Base-by-base conservation (phyloP, 2,888 invertebrate species). In the Timandra comae region DNA sequence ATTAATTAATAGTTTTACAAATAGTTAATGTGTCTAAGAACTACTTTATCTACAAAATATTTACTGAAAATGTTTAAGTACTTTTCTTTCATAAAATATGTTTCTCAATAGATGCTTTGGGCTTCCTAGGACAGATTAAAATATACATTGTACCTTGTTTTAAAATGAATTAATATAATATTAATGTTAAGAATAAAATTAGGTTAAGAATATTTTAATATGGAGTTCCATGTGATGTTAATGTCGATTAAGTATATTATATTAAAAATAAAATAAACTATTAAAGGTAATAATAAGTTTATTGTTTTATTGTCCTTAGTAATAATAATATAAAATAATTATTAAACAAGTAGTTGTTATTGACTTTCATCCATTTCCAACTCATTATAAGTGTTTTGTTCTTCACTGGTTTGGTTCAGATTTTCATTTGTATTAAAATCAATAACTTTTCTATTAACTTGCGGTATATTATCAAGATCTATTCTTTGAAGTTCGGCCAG, bases 401-500 rank as follows among this genome's bases (percentile, higher is more conserved):
- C 59, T 29, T 64, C 59, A 40, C 50, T 29, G 2, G 56, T 45
- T 11, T 46, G 41, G 38, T 68, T 64, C 31, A 61, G 50, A 10
- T 58, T 56, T 11, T 39, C 44, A 4, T 53, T 33, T 31, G 52
- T 49, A 30, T 42, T 55, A 12, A 56, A 32, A 34, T 69, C 55
- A 37, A 61, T 49, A 27, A 50, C 49, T 30, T 56, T 50, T 35
- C 70, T 57, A 16, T 52, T 45, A 23, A 72, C 34, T 12, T 55
- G 50, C 7, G 73, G 65, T 19, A 76, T 35, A 12, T 73, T 74
- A 9, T 61, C 49, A 16, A 75, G 33, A 41, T 77, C 53, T 12
- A 76, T 47, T 24, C 72, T 52, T 46, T 65, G 69, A 3, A 67
- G 41, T 30, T 56, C 63, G 12, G 73, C 70, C 26, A 84, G 43